These are phyloP conservation scores for Tenodera sinensis DNA, from an alignment of 2,888 invertebrate genomes.

Conservation along the genomic window DNA sequence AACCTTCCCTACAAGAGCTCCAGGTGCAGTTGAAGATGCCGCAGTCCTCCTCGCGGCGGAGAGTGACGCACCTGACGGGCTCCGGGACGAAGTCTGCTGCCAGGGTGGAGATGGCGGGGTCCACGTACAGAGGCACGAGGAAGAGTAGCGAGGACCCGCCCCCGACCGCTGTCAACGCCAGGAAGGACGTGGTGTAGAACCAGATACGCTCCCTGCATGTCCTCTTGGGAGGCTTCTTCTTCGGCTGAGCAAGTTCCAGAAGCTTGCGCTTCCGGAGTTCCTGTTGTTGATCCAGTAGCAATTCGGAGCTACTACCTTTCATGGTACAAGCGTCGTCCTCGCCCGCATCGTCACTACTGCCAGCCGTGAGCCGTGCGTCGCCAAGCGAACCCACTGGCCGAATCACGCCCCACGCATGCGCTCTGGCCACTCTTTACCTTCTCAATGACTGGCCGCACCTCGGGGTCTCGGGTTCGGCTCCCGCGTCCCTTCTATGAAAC, in stretches of 20 bases:
- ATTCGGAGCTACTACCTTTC: constrained; percentile 74
- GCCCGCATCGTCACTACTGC: background rate
- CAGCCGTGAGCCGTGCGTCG: too few species aligned
- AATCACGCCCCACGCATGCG: background rate
- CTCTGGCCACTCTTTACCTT: background rate
- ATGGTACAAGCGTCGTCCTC: constrained; percentile 40
- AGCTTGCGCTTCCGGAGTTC: constrained; percentile 62
- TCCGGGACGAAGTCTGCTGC: constrained; percentile 65
- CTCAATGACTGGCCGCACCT: background rate
- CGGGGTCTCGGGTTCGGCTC: too few species aligned
- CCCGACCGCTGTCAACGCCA: constrained; percentile 66
- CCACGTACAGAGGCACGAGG: constrained; percentile 69
- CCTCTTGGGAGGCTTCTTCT: constrained; percentile 48
- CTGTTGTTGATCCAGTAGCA: constrained; percentile 72
- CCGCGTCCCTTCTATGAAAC: too few species aligned
- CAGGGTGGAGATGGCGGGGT: constrained; percentile 59
- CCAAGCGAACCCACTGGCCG: too few species aligned
- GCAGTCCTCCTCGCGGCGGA: constrained; percentile 63
- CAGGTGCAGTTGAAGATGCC: constrained; percentile 76
- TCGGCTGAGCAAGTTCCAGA: constrained; percentile 53
- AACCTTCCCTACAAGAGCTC: constrained; percentile 77
- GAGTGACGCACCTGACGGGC: constrained; percentile 70
- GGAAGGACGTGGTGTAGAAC: constrained; percentile 67
- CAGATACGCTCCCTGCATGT: constrained; percentile 64
- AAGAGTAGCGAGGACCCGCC: constrained; percentile 70